Evolutionary conservation across 2,888 invertebrate species (phyloP), one percentile per base, ranked within the genome.

Genomic region (Vesta saturnalis): DNA sequence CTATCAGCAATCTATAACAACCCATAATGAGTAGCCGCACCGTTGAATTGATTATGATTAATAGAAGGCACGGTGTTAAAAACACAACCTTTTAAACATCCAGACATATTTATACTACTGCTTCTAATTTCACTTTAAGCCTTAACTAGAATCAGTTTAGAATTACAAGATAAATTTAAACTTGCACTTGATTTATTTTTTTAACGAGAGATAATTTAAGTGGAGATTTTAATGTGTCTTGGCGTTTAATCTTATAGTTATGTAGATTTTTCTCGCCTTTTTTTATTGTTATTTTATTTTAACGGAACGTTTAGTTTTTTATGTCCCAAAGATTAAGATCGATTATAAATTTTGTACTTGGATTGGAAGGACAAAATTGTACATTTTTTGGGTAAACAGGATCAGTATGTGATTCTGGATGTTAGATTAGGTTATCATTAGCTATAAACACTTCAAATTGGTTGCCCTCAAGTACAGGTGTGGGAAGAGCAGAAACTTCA

Each of bases 1-100:
- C 80, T 82, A 82, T 82, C 82, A 79, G 78, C 81, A 78, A 83
- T 83, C 83, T 82, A 82, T 82, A 83, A 83, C 83, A 82, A 80
- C 82, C 80, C 78, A 80, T 83, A 82, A 83, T 83, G 82, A 83
- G 81, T 81, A 82, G 83, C 81, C 83, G 83, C 80, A 75, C 69
- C 79, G 76, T 76, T 74, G 81, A 81, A 82, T 83, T 83, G 82
- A 83, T 83, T 82, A 82, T 82, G 82, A 83, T 82, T 82, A 82
- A 83, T 82, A 80, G 79, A 73, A 74, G 76, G 75, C 74, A 76
- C 73, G 73, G 74, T 74, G 75, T 76, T 77, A 74, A 75, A 39
- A 75, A 74, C 72, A 70, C 72, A 67, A 66, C 71, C 71, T 72
- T 70, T 73, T 74, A 70, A 70, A 70, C 64, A 69, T 70, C 71